A percentile compares a stretch with the other conserved stretches of the same genome.
These are phyloP conservation scores for Callaeas wilsoni DNA, from an alignment of 2,113 vertebrate genomes.

Conservation along the genomic window DNA sequence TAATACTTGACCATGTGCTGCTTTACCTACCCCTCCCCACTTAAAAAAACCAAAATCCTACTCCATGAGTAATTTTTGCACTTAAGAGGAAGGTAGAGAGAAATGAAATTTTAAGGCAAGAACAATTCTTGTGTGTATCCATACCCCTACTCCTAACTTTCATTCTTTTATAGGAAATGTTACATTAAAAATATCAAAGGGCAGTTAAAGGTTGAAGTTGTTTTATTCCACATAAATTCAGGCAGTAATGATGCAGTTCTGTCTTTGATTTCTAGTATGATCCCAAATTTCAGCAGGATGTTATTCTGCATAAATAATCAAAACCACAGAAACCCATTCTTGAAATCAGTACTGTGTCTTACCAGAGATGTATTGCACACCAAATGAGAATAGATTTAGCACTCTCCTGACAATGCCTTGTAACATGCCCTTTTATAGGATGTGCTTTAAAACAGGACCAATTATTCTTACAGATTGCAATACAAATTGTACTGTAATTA, in stretches of 20 bases:
- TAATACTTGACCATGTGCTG: neutral
- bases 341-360: neutral
- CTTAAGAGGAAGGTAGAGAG: neutral
- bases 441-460: neutral
- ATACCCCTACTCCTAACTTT: neutral
- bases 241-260: neutral
- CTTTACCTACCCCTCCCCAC: neutral
- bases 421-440: neutral
- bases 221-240: neutral
- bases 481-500: neutral
- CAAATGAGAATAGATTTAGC: neutral
- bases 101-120: neutral
- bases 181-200: neutral
- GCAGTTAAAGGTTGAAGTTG: neutral
- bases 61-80: neutral
- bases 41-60: neutral
- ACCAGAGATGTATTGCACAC: neutral
- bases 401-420: neutral
- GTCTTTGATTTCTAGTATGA: neutral
- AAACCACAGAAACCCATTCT: neutral
- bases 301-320: neutral
- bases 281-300: neutral
- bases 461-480: neutral
- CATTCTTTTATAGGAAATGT: neutral
- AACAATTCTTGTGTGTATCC: neutral